Percentiles rank a stretch among this genome's conserved stretches.
phyloP scores from a whole-genome alignment of 2,797 vertebrate genomes.

The Takifugu rubripes region DNA sequence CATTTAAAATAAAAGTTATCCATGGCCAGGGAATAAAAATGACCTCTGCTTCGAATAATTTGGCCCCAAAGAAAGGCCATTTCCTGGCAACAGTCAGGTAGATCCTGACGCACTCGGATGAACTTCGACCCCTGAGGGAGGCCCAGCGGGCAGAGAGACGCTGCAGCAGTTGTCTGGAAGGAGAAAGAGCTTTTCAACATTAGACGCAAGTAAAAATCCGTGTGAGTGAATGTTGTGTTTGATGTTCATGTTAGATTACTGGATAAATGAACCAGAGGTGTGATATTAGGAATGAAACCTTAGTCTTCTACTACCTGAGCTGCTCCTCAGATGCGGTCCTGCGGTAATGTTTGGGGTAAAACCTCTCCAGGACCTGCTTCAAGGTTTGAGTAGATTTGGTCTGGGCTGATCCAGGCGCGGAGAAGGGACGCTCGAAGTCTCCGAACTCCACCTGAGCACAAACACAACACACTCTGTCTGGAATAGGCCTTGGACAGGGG shows the following conservation, averaged over 20 bases:
- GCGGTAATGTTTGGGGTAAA: conserved; percentile 93
- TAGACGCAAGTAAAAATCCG: no score
- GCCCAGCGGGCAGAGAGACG: conserved; percentile 89
- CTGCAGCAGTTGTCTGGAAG: conserved; percentile 85
- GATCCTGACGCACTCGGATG: conserved; percentile 89
- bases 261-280: neutral
- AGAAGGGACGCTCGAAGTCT: conserved; percentile 93
- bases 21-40: conserved; percentile 6
- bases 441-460: conserved; percentile 86
- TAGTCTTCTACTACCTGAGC: conserved; percentile 75
- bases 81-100: conserved; percentile 94
- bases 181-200: neutral
- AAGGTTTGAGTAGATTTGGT: conserved; percentile 88
- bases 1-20: neutral
- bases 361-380: conserved; percentile 91
- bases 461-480: neutral
- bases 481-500: neutral
- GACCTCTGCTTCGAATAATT: conserved; percentile 90
- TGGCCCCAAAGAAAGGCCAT: conserved; percentile 94
- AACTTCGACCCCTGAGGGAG: conserved; percentile 86
- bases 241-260: no score
- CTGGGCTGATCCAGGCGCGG: conserved; percentile 78
- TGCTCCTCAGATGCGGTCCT: conserved; percentile 85
- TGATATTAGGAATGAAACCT: neutral
- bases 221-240: no score